Conservation (phyloP, 2,797 vertebrate species). For the Limnodromus scolopaceus region DNA sequence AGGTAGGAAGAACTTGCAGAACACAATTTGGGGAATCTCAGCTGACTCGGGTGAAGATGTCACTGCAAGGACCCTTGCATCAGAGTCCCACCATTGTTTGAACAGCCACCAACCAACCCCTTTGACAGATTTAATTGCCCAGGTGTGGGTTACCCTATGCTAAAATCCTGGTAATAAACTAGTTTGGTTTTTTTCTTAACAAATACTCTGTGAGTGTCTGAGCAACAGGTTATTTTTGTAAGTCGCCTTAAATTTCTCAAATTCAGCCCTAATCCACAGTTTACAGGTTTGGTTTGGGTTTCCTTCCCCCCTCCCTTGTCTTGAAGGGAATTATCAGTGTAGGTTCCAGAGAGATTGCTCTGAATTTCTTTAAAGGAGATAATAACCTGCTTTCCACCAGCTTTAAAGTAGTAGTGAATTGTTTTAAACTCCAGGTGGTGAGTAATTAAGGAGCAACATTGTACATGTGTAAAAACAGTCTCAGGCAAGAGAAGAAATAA, state of each 20-base stretch:
- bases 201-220: neutral
- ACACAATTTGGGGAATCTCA: neutral
- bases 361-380: neutral
- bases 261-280: neutral
- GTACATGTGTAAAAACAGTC: neutral
- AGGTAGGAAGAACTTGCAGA: neutral
- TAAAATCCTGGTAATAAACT: neutral
- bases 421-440: neutral
- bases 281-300: neutral
- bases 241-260: neutral
- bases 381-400: neutral
- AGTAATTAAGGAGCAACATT: neutral
- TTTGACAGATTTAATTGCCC: neutral
- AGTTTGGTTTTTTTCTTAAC: neutral
- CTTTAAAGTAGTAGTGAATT: neutral
- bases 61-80: neutral
- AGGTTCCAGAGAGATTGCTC: neutral
- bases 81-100: neutral
- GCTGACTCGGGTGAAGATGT: accelerated
- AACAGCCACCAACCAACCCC: accelerated
- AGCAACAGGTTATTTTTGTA: neutral
- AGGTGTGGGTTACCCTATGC: neutral
- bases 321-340: neutral
- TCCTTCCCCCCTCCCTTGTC: accelerated
- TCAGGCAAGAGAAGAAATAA: neutral